These are phyloP conservation scores for Cataglyphis cursor DNA, from an alignment of 2,888 invertebrate genomes.

Conservation along the genomic window DNA sequence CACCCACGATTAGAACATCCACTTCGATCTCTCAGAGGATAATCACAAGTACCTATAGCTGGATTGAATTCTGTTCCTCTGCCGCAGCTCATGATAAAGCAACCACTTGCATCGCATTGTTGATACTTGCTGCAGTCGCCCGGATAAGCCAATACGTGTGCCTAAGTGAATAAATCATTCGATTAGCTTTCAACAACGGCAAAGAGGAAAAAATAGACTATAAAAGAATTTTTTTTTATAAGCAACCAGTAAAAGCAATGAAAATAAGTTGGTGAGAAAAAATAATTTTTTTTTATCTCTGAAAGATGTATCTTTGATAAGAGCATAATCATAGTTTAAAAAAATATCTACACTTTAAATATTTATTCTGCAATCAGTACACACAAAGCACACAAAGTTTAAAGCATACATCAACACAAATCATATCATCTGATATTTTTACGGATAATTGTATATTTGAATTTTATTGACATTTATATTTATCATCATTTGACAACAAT, in stretches of 20 bases:
- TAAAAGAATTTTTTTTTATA: neutral
- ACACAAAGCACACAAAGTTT: neutral
- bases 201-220: neutral
- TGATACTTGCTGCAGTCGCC: slow-evolving; percentile 79
- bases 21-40: slow-evolving; percentile 74
- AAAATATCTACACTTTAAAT: slow-evolving; percentile 15
- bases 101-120: slow-evolving; percentile 79
- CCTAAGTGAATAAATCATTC: slow-evolving; percentile 62
- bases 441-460: neutral
- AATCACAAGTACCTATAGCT: slow-evolving; percentile 75
- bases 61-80: slow-evolving; percentile 81
- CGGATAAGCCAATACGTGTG: slow-evolving; percentile 69
- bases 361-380: neutral
- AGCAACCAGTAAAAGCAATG: neutral
- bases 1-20: slow-evolving; percentile 72
- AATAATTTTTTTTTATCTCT: neutral
- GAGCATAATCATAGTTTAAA: neutral
- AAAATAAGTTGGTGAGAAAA: neutral
- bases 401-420: neutral
- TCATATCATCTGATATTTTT: neutral
- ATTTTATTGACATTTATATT: slow-evolving; percentile 8
- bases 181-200: neutral
- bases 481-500: neutral
- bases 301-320: neutral
- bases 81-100: slow-evolving; percentile 78